Percentiles rank a stretch among this genome's conserved stretches.
These are phyloP conservation scores for Stomatorhinus walkeri DNA, from an alignment of 2,797 vertebrate genomes.

Conservation along the genomic window DNA sequence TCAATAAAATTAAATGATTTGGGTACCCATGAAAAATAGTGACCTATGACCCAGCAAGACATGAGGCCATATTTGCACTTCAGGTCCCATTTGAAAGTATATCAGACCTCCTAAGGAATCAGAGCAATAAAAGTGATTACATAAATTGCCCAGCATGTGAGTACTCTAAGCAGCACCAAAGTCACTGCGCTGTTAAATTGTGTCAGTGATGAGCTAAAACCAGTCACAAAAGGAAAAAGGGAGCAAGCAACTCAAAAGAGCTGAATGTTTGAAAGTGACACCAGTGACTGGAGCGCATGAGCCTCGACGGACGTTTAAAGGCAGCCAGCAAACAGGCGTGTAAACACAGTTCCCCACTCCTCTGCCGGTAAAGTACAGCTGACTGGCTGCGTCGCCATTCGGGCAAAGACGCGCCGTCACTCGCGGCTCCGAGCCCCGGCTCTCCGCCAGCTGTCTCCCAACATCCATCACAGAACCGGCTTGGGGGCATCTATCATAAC, in stretches of 20 bases:
- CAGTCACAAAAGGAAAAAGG: neutral
- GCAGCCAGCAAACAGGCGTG: neutral
- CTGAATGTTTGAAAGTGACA: neutral
- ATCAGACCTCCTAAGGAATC: neutral
- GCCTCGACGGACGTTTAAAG: neutral
- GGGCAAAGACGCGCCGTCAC: neutral
- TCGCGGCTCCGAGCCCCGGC: neutral
- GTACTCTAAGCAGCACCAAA: too few relatives aligned
- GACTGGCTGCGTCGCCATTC: neutral
- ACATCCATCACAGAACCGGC: neutral
- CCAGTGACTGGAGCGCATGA: neutral
- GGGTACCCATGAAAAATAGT: neutral
- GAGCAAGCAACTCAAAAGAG: neutral
- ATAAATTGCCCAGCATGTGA: neutral
- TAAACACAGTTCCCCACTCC: slow-evolving; percentile 19
- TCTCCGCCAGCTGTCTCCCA: neutral
- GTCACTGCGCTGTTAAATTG: neutral
- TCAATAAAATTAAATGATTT: neutral
- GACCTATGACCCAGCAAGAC: neutral
- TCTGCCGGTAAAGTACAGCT: slow-evolving; percentile 20
- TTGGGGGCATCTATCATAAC: neutral
- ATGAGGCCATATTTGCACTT: neutral
- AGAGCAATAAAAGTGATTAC: neutral
- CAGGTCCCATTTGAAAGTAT: neutral
- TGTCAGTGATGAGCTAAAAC: slow-evolving; percentile 9